A percentile compares a stretch with the other conserved stretches of the same genome.
Conservation (phyloP, 64 coral and sea anemone genomes). For the Stichodactyla mertensii region DNA sequence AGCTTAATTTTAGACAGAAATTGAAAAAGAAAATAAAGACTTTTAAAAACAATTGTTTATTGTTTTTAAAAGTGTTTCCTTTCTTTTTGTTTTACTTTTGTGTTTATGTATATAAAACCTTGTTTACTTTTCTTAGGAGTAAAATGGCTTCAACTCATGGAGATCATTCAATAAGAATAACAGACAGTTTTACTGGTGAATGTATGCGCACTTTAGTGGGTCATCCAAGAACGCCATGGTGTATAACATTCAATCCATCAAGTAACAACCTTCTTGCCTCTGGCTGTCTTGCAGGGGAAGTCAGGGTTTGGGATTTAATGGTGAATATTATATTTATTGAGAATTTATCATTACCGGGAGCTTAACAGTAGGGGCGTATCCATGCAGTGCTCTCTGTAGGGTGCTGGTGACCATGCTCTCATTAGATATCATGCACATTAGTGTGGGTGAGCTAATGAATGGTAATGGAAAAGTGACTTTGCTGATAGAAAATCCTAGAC, state of each 20-base stretch:
- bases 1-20: too few species aligned
- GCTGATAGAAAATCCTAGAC: too few species aligned
- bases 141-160: constrained; percentile 90
- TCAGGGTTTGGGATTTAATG: constrained; percentile 85
- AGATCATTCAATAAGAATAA: constrained; percentile 74
- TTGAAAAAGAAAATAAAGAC: not conserved
- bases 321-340: constrained; percentile 10
- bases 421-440: too few species aligned
- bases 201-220: constrained; percentile 63
- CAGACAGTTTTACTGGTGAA: constrained; percentile 45
- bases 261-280: constrained; percentile 74
- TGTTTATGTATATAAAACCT: not conserved
- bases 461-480: too few species aligned
- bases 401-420: too few species aligned
- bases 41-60: too few species aligned
- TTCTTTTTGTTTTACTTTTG: not conserved
- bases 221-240: constrained; percentile 90
- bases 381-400: too few species aligned
- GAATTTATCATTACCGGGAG: too few species aligned
- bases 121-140: constrained; percentile 24
- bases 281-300: constrained; percentile 85
- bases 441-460: too few species aligned
- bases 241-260: constrained; percentile 79
- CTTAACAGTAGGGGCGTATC: not conserved
- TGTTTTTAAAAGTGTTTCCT: not conserved